These are phyloP conservation scores for Leptinotarsa rubiginosa DNA, from an alignment of 2,888 invertebrate genomes.

Conservation along the genomic window DNA sequence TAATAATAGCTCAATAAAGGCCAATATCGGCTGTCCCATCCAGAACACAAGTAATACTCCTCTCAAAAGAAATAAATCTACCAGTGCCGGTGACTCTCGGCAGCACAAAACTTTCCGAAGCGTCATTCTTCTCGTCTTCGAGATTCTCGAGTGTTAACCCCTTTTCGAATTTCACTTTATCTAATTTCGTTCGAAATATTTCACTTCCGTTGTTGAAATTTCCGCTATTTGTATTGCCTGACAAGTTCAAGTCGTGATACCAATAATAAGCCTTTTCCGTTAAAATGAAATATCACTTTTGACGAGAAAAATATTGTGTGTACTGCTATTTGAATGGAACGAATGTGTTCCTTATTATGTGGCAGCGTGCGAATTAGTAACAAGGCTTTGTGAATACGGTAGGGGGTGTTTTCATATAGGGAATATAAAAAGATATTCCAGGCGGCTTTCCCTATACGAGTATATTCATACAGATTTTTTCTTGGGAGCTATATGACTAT, in stretches of 20 bases:
- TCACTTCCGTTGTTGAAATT: conserved; percentile 51
- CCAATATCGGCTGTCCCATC: background rate
- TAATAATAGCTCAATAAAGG: conserved; percentile 3
- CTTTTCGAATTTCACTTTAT: conserved; percentile 54
- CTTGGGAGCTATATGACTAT: background rate
- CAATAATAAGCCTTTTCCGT: conserved; percentile 50
- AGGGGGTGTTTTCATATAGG: background rate
- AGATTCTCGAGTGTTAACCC: conserved; percentile 45
- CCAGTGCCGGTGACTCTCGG: conserved; percentile 9
- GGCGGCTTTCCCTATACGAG: background rate
- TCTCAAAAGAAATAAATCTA: conserved; percentile 15
- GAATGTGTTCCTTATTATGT: background rate
- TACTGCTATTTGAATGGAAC: conserved; percentile 16
- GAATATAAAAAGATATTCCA: background rate
- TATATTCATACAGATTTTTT: background rate
- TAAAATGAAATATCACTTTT: conserved; percentile 40
- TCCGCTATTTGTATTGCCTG: conserved; percentile 55
- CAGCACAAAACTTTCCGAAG: conserved; percentile 10
- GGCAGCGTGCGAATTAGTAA: background rate
- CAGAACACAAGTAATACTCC: conserved; percentile 1
- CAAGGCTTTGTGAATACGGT: background rate
- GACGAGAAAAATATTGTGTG: conserved; percentile 27
- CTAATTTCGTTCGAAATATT: conserved; percentile 55
- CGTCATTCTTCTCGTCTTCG: conserved; percentile 19
- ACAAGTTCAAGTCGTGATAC: conserved; percentile 54